Conservation (phyloP, 2,113 vertebrate genomes). For the Gobio gobio region DNA sequence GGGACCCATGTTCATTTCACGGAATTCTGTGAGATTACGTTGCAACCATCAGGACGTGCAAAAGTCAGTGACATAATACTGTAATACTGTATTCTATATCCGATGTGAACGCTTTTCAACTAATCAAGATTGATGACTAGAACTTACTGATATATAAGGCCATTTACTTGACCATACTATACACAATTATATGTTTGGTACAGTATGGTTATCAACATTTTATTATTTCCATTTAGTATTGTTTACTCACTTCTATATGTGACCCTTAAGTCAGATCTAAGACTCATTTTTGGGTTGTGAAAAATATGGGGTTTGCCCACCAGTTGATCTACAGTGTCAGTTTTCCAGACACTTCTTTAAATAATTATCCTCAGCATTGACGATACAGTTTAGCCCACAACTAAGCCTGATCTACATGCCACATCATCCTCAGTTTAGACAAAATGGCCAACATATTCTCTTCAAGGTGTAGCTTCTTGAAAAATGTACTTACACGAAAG, state of each 20-base stretch:
- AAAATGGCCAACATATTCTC: neutral
- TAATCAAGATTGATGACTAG: neutral
- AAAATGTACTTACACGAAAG: constrained; percentile 14
- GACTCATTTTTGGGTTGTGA: neutral
- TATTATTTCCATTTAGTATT: neutral
- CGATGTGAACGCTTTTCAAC: neutral
- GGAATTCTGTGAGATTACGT: too few relatives aligned
- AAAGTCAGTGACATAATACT: neutral
- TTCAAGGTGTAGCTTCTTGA: constrained; percentile 5
- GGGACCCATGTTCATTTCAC: too few relatives aligned
- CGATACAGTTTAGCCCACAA: neutral
- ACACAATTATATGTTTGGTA: neutral
- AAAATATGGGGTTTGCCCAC: neutral
- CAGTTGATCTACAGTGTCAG: neutral
- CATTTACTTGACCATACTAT: neutral
- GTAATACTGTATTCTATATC: too few relatives aligned
- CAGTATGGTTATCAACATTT: neutral
- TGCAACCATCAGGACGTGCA: too few relatives aligned
- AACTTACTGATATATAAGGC: neutral
- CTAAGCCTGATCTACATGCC: neutral
- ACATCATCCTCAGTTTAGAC: neutral
- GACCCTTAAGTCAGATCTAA: neutral
- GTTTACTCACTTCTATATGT: neutral
- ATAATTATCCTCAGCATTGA: neutral
- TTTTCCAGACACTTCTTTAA: neutral